Conservation (phyloP, 2,113 vertebrate genomes). For the Anoplopoma fimbria region DNA sequence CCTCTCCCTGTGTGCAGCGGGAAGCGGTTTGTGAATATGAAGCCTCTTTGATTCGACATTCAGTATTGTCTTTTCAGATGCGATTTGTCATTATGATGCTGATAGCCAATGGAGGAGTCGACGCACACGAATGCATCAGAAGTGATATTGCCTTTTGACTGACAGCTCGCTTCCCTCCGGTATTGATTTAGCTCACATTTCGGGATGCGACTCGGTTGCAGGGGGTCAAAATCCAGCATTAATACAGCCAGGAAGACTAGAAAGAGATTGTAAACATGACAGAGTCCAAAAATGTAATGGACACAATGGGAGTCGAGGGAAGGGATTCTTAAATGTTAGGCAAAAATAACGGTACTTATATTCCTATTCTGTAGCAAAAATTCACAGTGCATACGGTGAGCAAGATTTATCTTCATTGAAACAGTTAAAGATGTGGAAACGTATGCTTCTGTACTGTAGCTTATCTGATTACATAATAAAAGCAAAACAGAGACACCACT, state of each 20-base stretch:
- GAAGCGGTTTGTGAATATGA: slow-evolving; percentile 29
- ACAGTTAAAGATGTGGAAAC: slow-evolving; percentile 34
- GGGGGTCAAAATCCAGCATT: slow-evolving; percentile 37
- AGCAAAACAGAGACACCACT: slow-evolving; percentile 17
- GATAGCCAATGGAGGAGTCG: slow-evolving; percentile 69
- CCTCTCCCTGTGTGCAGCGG: neutral
- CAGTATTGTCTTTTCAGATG: slow-evolving; percentile 65
- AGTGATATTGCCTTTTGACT: slow-evolving; percentile 72
- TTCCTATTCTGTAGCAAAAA: neutral
- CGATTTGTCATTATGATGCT: slow-evolving; percentile 71
- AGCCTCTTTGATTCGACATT: slow-evolving; percentile 66
- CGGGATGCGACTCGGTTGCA: slow-evolving; percentile 23
- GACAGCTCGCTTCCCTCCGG: slow-evolving; percentile 60
- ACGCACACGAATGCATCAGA: slow-evolving; percentile 66
- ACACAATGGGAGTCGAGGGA: neutral
- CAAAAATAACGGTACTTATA: slow-evolving; percentile 10
- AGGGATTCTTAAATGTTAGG: slow-evolving; percentile 12
- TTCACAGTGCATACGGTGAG: neutral
- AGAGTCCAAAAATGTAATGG: neutral
- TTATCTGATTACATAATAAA: slow-evolving; percentile 40
- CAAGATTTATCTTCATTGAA: slow-evolving; percentile 29
- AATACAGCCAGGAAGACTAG: slow-evolving; percentile 44
- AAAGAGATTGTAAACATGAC: slow-evolving; percentile 28
- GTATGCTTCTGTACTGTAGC: neutral
- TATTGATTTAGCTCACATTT: slow-evolving; percentile 69